A percentile compares a stretch with the other conserved stretches of the same genome.
phyloP scores from a whole-genome alignment of 2,888 invertebrate species.

The Cerastis rubricosa region DNA sequence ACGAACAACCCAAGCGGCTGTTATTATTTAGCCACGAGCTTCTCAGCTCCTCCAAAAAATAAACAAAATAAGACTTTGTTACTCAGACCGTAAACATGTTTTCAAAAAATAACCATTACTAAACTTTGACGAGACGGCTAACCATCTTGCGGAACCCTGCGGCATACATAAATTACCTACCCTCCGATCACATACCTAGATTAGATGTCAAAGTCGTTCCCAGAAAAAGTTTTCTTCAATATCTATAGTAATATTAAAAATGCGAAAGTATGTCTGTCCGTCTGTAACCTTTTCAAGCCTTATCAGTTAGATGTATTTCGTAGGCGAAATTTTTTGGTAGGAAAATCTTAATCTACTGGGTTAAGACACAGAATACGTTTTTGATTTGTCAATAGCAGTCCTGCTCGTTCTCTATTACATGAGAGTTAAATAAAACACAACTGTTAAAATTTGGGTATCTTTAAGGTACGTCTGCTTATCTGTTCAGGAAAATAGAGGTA shows the following conservation, averaged over 20 bases:
- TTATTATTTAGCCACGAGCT: background rate
- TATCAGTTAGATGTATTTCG: background rate
- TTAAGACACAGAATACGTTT: background rate
- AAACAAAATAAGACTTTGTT: background rate
- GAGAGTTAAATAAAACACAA: background rate
- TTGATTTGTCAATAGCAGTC: background rate
- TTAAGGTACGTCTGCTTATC: background rate
- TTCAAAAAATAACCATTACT: slow-evolving; percentile 13
- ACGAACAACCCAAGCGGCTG: background rate
- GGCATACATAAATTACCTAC: slow-evolving; percentile 41
- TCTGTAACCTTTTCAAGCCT: background rate
- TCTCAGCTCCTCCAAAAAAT: background rate
- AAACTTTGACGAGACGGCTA: slow-evolving; percentile 28
- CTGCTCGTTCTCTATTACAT: background rate
- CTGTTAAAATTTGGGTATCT: background rate
- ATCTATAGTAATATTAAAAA: slow-evolving; percentile 5
- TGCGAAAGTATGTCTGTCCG: background rate
- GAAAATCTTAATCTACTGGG: background rate
- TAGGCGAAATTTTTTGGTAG: background rate
- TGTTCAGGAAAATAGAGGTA: background rate
- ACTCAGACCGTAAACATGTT: background rate
- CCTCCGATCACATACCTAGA: slow-evolving; percentile 36
- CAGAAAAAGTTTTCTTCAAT: slow-evolving; percentile 38
- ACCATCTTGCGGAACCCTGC: slow-evolving; percentile 27
- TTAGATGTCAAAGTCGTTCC: slow-evolving; percentile 36